phyloP scores from a whole-genome alignment of 2,888 invertebrate species.

The Adela reaumurella region DNA sequence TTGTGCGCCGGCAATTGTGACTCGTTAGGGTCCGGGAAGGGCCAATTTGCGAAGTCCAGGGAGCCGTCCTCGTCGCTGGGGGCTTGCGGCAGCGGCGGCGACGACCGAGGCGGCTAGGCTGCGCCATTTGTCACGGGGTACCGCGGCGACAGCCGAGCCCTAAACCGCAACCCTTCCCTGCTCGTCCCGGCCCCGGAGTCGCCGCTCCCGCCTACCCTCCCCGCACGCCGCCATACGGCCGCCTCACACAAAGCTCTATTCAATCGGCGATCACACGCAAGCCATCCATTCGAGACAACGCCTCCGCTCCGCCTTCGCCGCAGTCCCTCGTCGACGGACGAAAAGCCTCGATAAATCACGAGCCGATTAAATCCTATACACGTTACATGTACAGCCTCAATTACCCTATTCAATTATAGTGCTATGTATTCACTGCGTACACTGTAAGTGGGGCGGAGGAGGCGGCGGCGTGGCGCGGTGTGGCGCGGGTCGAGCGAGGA shows the following conservation, averaged over 20 bases:
- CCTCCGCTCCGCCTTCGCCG: too few species aligned
- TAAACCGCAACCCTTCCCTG: not conserved
- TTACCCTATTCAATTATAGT: too few species aligned
- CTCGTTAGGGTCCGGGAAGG: constrained; percentile 2
- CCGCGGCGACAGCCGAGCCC: not conserved
- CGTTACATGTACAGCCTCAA: too few species aligned
- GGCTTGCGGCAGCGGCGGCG: not conserved
- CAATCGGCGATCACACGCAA: not conserved
- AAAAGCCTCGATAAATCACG: too few species aligned
- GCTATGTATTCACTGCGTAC: too few species aligned
- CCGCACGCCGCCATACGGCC: not conserved
- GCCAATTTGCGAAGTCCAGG: constrained; percentile 2
- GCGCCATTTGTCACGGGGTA: constrained; percentile 4
- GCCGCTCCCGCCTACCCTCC: not conserved
- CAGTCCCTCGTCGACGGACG: too few species aligned
- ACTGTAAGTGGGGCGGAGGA: too few species aligned
- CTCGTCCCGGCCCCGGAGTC: not conserved
- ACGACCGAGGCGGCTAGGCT: too few species aligned
- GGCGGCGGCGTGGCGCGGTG: too few species aligned
- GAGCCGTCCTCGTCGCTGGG: not conserved
- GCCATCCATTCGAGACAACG: not conserved
- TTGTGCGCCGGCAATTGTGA: constrained; percentile 1
- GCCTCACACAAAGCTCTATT: not conserved
- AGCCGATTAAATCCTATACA: too few species aligned
- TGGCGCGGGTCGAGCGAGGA: too few species aligned